Evolutionary conservation across 2,797 vertebrate genomes (phyloP).

Genomic region (Megalops cyprinoides): DNA sequence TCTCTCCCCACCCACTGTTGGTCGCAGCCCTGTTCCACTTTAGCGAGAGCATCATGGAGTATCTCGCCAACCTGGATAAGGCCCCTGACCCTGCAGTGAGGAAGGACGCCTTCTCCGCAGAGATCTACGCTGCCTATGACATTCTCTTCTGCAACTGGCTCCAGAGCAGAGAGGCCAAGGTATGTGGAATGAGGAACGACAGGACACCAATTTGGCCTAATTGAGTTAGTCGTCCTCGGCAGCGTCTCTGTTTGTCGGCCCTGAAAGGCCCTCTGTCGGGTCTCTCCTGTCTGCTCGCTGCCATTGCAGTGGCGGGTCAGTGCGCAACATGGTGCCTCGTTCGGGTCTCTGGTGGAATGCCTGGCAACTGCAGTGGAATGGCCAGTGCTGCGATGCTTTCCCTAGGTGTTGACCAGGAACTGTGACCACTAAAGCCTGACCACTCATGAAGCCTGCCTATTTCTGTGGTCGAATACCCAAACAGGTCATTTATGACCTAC

Average conservation of each 20-base stretch:
- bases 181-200: slow-evolving; percentile 51
- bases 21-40: slow-evolving; percentile 85
- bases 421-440: slow-evolving; percentile 8
- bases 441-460: background rate
- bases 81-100: slow-evolving; percentile 92
- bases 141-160: slow-evolving; percentile 88
- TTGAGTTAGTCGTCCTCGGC: slow-evolving; percentile 38
- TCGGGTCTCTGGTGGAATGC: background rate
- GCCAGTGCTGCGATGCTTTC: background rate
- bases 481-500: background rate
- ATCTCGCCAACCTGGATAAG: slow-evolving; percentile 91
- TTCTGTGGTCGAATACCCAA: background rate
- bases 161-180: slow-evolving; percentile 89
- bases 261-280: background rate
- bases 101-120: slow-evolving; percentile 86
- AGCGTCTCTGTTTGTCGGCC: slow-evolving; percentile 27
- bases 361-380: background rate
- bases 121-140: slow-evolving; percentile 84
- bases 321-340: background rate
- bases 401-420: background rate
- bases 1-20: background rate
- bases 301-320: background rate
- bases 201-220: slow-evolving; percentile 51
- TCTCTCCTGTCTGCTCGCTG: background rate
- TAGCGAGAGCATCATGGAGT: slow-evolving; percentile 91